Evolutionary conservation across 2,797 vertebrate species (phyloP).

Genomic region (Rhadinocentrus ornatus): DNA sequence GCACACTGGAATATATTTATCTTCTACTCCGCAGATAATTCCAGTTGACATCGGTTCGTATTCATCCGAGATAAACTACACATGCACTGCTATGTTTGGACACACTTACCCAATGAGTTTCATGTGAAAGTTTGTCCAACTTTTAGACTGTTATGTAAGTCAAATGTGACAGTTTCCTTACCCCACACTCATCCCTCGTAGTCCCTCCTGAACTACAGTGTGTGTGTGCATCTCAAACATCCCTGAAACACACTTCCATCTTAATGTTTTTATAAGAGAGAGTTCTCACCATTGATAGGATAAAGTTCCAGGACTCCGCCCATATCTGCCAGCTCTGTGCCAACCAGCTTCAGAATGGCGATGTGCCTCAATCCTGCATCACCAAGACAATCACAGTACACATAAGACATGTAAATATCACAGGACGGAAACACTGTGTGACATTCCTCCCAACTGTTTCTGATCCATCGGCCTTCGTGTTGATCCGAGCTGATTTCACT

Average conservation of each 20-base stretch:
- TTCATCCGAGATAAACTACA: no score
- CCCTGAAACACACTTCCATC: background rate
- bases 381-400: constrained; percentile 29
- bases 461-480: constrained; percentile 12
- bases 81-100: no score
- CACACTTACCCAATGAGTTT: no score
- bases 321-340: constrained; percentile 85
- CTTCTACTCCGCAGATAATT: no score
- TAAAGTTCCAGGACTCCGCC: constrained; percentile 95
- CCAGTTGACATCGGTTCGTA: no score
- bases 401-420: constrained; percentile 22
- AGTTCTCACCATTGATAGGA: constrained; percentile 94
- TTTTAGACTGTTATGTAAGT: no score
- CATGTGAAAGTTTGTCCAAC: no score
- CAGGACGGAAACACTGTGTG: background rate
- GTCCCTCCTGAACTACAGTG: no score
- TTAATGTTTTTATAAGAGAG: background rate
- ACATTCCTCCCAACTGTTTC: constrained; percentile 22
- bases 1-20: no score
- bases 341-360: constrained; percentile 92
- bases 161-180: no score
- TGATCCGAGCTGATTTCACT: constrained; percentile 16
- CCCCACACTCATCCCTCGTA: no score
- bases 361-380: constrained; percentile 94
- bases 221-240: background rate